Percentiles rank a stretch among this genome's conserved stretches.
These are phyloP conservation scores for Gopherus flavomarginatus DNA, from an alignment of 2,113 vertebrate genomes.

Conservation along the genomic window DNA sequence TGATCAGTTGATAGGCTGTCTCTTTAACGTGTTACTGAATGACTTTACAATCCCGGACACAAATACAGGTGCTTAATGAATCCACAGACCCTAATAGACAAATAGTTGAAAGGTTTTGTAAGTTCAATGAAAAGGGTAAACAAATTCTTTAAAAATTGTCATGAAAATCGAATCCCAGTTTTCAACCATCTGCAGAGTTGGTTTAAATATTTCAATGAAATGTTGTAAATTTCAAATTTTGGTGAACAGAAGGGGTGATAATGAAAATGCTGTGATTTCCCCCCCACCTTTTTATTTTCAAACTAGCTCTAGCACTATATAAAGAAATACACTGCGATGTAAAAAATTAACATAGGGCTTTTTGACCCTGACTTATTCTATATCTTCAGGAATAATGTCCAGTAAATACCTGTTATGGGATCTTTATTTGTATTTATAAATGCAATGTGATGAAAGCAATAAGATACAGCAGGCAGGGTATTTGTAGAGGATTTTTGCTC, in stretches of 20 bases:
- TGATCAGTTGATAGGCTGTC: neutral
- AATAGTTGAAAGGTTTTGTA: conserved; percentile 41
- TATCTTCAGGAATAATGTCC: neutral
- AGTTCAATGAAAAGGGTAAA: conserved; percentile 61
- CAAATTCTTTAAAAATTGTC: conserved; percentile 22
- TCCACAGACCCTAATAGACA: neutral
- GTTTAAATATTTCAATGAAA: neutral
- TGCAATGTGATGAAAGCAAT: neutral
- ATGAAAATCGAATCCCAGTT: neutral
- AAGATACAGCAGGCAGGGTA: neutral
- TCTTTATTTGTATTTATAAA: neutral
- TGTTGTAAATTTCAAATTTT: neutral
- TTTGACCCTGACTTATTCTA: neutral
- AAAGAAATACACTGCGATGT: neutral
- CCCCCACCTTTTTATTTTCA: neutral
- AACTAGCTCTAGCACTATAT: neutral
- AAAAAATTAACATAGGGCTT: neutral
- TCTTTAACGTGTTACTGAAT: conserved; percentile 9
- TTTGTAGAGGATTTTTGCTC: neutral
- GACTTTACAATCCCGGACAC: conserved; percentile 3
- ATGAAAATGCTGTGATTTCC: neutral
- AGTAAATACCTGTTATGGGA: neutral
- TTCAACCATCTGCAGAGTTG: neutral
- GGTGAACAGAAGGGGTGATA: neutral
- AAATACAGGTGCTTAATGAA: conserved; percentile 17